Conservation (phyloP, 2,113 vertebrate species). For the Dunckerocampus dactyliophorus region DNA sequence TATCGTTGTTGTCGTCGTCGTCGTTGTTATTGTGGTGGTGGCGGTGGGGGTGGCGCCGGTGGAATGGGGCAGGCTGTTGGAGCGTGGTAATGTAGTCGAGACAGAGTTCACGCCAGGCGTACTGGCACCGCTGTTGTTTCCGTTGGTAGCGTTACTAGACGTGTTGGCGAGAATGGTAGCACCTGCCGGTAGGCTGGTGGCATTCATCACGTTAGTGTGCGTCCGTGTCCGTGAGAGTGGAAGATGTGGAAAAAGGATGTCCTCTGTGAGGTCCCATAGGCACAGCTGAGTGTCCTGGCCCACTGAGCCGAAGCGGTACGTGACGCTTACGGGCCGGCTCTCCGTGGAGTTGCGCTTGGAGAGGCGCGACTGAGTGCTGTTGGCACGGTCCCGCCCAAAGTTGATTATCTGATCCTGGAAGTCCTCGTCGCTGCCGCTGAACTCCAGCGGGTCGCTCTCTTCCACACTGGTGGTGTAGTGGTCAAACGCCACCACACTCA, state of each 20-base stretch:
- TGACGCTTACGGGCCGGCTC: slow-evolving; percentile 93
- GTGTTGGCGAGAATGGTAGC: slow-evolving; percentile 59
- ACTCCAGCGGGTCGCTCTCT: slow-evolving; percentile 90
- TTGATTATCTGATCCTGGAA: slow-evolving; percentile 91
- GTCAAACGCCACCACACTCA: slow-evolving; percentile 96
- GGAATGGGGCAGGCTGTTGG: slow-evolving; percentile 95
- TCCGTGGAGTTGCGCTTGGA: slow-evolving; percentile 98
- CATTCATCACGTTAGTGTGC: slow-evolving; percentile 98
- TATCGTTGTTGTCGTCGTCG: neutral
- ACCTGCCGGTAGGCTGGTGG: slow-evolving; percentile 80
- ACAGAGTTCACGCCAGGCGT: slow-evolving; percentile 78
- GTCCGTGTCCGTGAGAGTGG: slow-evolving; percentile 95
- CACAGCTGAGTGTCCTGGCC: slow-evolving; percentile 98
- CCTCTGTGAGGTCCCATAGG: slow-evolving; percentile 99
- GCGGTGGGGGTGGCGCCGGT: slow-evolving; percentile 74
- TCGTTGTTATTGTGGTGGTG: neutral
- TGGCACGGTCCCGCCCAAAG: slow-evolving; percentile 89
- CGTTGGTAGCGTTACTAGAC: slow-evolving; percentile 63
- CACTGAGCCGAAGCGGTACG: slow-evolving; percentile 95
- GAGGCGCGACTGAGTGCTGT: slow-evolving; percentile 93
- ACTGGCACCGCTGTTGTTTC: slow-evolving; percentile 76
- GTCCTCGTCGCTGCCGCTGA: slow-evolving; percentile 98
- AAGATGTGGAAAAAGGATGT: slow-evolving; percentile 96
- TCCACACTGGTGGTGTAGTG: slow-evolving; percentile 97
- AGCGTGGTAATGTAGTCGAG: slow-evolving; percentile 88